Evolutionary conservation across 2,113 vertebrate species (phyloP).

Genomic region (Gallinago undulata): DNA sequence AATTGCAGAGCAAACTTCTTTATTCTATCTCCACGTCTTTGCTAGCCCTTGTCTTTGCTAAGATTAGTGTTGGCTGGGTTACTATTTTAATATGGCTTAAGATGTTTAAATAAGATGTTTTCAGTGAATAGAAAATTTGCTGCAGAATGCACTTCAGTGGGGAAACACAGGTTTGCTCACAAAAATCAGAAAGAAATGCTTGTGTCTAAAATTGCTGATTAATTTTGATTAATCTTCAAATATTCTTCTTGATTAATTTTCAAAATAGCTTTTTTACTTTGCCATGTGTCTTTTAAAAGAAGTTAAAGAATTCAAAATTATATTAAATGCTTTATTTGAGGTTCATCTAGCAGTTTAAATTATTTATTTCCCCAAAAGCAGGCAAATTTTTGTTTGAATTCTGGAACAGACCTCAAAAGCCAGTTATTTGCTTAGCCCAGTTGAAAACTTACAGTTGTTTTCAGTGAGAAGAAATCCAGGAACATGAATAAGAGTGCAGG

Average conservation of each 20-base stretch:
- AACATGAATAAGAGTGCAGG: not conserved
- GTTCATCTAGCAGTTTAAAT: not conserved
- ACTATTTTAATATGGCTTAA: too few relatives aligned
- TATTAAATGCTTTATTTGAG: not conserved
- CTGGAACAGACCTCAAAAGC: not conserved
- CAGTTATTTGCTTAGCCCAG: not conserved
- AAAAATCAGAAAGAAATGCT: not conserved
- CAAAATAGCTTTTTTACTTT: not conserved
- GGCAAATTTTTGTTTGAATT: not conserved
- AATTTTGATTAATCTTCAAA: too few relatives aligned
- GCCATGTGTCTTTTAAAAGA: not conserved
- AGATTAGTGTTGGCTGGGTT: not conserved
- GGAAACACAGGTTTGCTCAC: not conserved
- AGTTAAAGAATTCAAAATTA: not conserved
- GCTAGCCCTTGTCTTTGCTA: not conserved
- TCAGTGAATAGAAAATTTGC: not conserved
- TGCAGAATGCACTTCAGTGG: not conserved
- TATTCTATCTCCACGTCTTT: not conserved
- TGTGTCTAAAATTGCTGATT: not conserved
- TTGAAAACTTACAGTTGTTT: not conserved
- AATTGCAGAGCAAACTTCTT: not conserved
- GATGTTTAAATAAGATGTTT: not conserved
- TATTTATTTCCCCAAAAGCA: not conserved
- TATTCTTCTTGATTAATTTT: not conserved
- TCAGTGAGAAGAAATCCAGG: not conserved